Percentiles rank a stretch among this genome's conserved stretches.
Conservation (phyloP, 2,888 invertebrate species). For the Timandra comae region DNA sequence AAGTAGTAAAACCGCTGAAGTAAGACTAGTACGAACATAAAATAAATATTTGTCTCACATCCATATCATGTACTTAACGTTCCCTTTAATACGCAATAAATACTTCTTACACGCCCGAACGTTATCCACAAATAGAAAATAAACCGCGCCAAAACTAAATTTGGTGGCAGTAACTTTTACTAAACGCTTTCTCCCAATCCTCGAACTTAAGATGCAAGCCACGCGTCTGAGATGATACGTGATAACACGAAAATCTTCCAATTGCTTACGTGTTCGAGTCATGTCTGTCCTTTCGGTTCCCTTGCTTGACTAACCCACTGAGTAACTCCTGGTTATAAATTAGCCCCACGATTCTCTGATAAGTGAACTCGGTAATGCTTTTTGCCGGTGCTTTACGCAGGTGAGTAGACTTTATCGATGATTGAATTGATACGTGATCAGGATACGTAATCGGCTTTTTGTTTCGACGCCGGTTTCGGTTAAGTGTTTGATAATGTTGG, state of each 20-base stretch:
- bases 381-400: conserved; percentile 59
- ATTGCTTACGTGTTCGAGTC: conserved; percentile 73
- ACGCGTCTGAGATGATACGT: conserved; percentile 73
- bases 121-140: neutral
- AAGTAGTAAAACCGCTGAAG: too few species aligned
- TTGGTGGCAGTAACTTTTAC: conserved; percentile 42
- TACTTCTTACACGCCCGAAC: neutral
- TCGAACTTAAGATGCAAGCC: conserved; percentile 50
- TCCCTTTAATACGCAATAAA: neutral
- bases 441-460: conserved; percentile 48
- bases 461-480: conserved; percentile 23
- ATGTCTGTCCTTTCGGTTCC: conserved; percentile 29
- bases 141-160: conserved; percentile 27
- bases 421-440: conserved; percentile 63
- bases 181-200: conserved; percentile 33
- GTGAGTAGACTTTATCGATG: conserved; percentile 66
- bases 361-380: conserved; percentile 61
- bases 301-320: conserved; percentile 49
- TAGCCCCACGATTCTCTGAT: conserved; percentile 63
- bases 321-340: conserved; percentile 71
- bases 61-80: neutral
- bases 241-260: conserved; percentile 76
- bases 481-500: conserved; percentile 14
- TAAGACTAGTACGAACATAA: too few species aligned
- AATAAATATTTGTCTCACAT: too few species aligned